phyloP scores from a whole-genome alignment of 2,888 invertebrate genomes.

The Parasteatoda lunata region DNA sequence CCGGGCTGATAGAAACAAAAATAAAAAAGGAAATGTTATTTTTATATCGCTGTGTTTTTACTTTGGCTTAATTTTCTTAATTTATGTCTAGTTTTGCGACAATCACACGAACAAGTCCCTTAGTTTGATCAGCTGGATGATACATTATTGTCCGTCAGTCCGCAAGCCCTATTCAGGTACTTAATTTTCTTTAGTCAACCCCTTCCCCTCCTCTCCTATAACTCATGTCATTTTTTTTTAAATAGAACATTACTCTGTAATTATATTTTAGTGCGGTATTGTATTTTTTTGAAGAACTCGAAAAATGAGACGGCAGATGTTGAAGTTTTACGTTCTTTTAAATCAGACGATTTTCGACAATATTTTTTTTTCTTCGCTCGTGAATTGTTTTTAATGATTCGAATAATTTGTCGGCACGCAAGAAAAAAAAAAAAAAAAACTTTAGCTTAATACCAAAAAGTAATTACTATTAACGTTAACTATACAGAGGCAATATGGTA shows the following conservation, averaged over 20 bases:
- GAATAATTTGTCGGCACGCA: too few species aligned
- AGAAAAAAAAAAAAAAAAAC: too few species aligned
- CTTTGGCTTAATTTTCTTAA: slow-evolving; percentile 61
- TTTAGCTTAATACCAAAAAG: too few species aligned
- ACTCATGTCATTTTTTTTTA: slow-evolving; percentile 41
- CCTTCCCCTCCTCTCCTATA: not conserved
- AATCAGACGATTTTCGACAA: too few species aligned
- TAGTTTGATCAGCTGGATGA: slow-evolving; percentile 44
- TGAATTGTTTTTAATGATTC: too few species aligned
- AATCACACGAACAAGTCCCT: slow-evolving; percentile 25
- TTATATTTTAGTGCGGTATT: slow-evolving; percentile 56
- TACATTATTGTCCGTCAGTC: not conserved
- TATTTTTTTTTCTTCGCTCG: too few species aligned
- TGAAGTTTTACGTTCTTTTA: too few species aligned
- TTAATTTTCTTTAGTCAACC: slow-evolving; percentile 29
- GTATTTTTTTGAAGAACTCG: slow-evolving; percentile 9
- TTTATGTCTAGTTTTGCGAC: slow-evolving; percentile 52
- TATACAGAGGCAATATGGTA: too few species aligned
- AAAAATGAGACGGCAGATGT: not conserved
- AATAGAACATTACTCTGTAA: slow-evolving; percentile 52
- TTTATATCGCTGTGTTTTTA: slow-evolving; percentile 42
- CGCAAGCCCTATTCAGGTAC: slow-evolving; percentile 34
- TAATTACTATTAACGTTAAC: too few species aligned
- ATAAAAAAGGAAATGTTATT: slow-evolving; percentile 24
- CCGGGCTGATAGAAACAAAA: slow-evolving; percentile 19